Evolutionary conservation across 1,140 invertebrate genomes (phyloP).

Genomic region (Diprion similis): DNA sequence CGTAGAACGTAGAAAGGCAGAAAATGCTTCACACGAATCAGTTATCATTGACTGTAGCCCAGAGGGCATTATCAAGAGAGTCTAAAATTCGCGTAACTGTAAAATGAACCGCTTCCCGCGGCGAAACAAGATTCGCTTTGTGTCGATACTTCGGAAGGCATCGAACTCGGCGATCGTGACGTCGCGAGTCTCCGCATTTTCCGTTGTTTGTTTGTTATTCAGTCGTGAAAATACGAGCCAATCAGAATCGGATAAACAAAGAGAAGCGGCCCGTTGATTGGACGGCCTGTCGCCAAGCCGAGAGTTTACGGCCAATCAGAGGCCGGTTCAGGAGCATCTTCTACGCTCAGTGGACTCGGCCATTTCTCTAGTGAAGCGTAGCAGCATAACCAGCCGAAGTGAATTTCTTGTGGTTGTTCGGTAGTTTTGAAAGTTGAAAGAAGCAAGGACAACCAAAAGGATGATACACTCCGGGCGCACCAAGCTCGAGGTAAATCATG

Average conservation of each 20-base stretch:
- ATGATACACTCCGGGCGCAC: conserved; percentile 63
- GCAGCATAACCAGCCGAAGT: conserved; percentile 4
- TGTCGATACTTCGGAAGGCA: conserved; percentile 5
- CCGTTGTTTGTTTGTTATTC: neutral
- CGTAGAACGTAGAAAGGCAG: no score
- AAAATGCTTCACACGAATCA: no score
- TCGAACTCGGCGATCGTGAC: neutral
- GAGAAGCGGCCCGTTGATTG: conserved; percentile 38
- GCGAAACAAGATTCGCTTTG: neutral
- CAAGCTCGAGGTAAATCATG: conserved; percentile 60
- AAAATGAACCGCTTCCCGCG: no score
- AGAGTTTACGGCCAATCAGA: conserved; percentile 34
- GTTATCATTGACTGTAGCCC: no score
- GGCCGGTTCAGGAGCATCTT: conserved; percentile 31
- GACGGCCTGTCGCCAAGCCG: conserved; percentile 55
- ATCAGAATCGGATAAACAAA: conserved; percentile 52
- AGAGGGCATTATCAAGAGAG: no score
- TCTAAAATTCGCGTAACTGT: no score
- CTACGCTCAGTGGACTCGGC: conserved; percentile 56
- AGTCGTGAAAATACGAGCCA: conserved; percentile 47
- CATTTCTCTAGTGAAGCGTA: conserved; percentile 55
- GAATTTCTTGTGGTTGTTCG: conserved; percentile 48
- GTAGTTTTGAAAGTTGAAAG: conserved; percentile 56
- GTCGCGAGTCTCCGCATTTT: neutral
- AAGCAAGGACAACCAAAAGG: conserved; percentile 64